These are phyloP conservation scores for Pogonocherus hispidulus DNA, from an alignment of 2,888 invertebrate genomes.

Conservation along the genomic window DNA sequence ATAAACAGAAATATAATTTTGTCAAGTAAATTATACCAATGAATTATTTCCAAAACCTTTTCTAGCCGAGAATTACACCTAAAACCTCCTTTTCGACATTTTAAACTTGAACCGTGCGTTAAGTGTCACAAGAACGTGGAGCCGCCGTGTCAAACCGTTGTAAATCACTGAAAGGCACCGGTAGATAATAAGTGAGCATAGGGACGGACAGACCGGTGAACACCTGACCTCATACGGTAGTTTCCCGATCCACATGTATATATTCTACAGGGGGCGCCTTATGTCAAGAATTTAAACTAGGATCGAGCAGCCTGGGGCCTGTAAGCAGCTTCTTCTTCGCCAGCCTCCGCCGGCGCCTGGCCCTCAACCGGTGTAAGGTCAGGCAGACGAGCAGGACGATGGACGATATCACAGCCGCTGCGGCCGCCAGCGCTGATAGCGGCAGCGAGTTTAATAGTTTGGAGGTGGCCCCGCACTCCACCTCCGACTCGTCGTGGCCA, in stretches of 20 bases:
- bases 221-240: slow-evolving; percentile 82
- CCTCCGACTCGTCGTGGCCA: slow-evolving; percentile 80
- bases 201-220: slow-evolving; percentile 65
- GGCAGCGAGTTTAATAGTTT: slow-evolving; percentile 71
- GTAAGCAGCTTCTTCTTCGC: slow-evolving; percentile 70
- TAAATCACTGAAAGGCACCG: slow-evolving; percentile 67
- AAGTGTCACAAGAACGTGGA: slow-evolving; percentile 10
- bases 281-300: slow-evolving; percentile 85
- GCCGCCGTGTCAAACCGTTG: slow-evolving; percentile 39
- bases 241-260: slow-evolving; percentile 93
- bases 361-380: slow-evolving; percentile 73
- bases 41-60: no score
- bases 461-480: slow-evolving; percentile 75
- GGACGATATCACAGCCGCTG: slow-evolving; percentile 72
- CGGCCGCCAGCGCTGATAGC: slow-evolving; percentile 73
- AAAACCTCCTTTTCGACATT: no score
- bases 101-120: no score
- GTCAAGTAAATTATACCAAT: no score
- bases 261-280: slow-evolving; percentile 93
- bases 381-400: slow-evolving; percentile 74
- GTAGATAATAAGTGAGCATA: slow-evolving; percentile 67
- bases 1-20: no score
- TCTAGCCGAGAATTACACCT: no score
- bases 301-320: slow-evolving; percentile 77
- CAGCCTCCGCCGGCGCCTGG: slow-evolving; percentile 70